A percentile compares a stretch with the other conserved stretches of the same genome.
phyloP scores from a whole-genome alignment of 2,113 vertebrate genomes.

The Illadopsis cleaveri region DNA sequence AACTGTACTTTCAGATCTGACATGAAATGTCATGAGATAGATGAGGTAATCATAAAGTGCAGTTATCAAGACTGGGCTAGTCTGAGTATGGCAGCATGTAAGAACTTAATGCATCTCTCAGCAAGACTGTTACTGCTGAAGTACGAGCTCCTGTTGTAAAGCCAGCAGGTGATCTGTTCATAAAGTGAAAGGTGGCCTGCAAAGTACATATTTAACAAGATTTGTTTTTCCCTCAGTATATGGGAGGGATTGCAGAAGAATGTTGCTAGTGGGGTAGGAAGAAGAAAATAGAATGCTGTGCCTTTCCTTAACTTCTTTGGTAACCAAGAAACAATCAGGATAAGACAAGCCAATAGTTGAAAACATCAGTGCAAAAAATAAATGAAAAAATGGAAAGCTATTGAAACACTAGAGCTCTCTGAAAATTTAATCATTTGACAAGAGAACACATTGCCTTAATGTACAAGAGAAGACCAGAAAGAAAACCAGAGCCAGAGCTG shows the following conservation, averaged over 20 bases:
- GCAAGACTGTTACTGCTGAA: neutral
- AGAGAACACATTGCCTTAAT: neutral
- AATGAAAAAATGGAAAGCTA: neutral
- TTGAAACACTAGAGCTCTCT: neutral
- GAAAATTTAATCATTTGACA: neutral
- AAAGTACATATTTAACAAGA: neutral
- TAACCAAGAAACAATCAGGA: neutral
- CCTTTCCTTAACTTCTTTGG: neutral
- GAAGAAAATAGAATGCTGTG: neutral
- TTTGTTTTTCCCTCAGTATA: neutral
- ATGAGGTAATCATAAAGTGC: conserved; percentile 50
- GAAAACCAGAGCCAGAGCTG: neutral
- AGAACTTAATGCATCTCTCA: conserved; percentile 22
- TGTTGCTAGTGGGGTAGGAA: neutral
- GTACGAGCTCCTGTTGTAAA: neutral
- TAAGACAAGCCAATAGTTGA: neutral
- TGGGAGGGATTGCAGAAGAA: neutral
- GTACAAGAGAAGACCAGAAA: neutral
- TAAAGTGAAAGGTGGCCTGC: neutral
- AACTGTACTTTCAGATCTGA: conserved; percentile 47
- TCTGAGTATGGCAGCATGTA: neutral
- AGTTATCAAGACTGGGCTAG: neutral
- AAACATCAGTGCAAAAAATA: neutral
- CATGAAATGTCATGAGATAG: conserved; percentile 52
- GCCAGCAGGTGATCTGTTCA: neutral